Percentiles rank a stretch among this genome's conserved stretches.
These are phyloP conservation scores for Catharus fuscescens DNA, from an alignment of 2,113 vertebrate genomes.

Conservation along the genomic window DNA sequence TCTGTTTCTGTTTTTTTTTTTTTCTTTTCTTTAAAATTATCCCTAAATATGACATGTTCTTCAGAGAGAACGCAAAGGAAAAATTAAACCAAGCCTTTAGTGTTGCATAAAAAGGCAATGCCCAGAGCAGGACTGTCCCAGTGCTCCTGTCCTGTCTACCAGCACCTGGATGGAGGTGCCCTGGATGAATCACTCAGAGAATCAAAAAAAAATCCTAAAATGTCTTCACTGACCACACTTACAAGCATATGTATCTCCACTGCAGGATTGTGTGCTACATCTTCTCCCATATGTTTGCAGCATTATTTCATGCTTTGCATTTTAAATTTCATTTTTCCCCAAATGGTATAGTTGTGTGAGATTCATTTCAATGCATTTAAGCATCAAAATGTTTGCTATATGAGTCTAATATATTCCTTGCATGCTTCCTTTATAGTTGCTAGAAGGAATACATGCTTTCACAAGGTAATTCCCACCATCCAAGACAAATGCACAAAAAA, in stretches of 20 bases:
- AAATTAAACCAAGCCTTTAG: not conserved
- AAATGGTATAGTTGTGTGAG: not conserved
- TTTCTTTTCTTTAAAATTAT: not conserved
- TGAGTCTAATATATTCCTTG: not conserved
- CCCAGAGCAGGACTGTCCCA: not conserved
- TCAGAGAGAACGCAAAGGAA: not conserved
- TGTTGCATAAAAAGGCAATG: not conserved
- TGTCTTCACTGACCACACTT: not conserved
- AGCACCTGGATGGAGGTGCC: not conserved
- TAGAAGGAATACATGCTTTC: not conserved
- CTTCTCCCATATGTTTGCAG: not conserved
- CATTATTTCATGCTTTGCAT: not conserved
- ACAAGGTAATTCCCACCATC: not conserved
- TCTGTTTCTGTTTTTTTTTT: not conserved
- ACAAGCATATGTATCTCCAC: not conserved
- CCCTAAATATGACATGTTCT: not conserved
- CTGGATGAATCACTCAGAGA: not conserved
- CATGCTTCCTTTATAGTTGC: not conserved
- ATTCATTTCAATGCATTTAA: not conserved
- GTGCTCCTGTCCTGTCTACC: accelerated
- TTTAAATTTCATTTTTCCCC: not conserved
- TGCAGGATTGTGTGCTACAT: not conserved
- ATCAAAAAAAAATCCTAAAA: not conserved
- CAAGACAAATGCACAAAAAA: not conserved
- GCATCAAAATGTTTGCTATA: not conserved